Percentiles rank a stretch among this genome's conserved stretches.
phyloP scores from a whole-genome alignment of 2,113 vertebrate species.

The Regulus satrapa region DNA sequence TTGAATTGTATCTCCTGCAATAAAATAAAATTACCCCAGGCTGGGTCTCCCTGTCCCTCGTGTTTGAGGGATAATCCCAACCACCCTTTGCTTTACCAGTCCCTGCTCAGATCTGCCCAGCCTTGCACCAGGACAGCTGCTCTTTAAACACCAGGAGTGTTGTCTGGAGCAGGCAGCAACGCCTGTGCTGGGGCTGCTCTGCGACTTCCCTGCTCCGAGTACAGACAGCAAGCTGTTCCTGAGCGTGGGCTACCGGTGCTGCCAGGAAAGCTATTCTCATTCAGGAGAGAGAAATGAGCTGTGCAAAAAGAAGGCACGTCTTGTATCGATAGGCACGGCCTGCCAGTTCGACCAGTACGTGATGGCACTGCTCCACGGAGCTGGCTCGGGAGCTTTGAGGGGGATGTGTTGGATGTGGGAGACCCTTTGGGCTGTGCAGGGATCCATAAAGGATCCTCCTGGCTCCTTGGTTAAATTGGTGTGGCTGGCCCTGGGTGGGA shows the following conservation, averaged over 20 bases:
- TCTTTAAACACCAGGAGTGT: neutral
- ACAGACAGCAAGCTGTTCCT: constrained; percentile 52
- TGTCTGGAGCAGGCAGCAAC: neutral
- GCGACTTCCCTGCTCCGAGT: neutral
- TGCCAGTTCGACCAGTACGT: neutral
- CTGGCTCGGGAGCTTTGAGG: neutral
- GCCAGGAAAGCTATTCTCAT: constrained; percentile 52
- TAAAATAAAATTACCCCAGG: neutral
- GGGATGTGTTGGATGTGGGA: neutral
- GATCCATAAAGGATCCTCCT: neutral
- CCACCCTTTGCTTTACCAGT: neutral
- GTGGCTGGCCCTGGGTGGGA: neutral
- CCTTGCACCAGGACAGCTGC: neutral
- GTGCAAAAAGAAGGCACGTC: neutral
- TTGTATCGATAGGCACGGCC: neutral
- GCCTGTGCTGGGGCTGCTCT: neutral
- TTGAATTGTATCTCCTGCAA: neutral
- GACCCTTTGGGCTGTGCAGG: neutral
- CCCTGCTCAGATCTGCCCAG: neutral
- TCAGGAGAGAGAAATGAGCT: constrained; percentile 36
- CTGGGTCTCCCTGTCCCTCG: neutral
- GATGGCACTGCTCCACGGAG: neutral
- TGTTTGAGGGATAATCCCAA: neutral
- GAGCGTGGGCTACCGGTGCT: constrained; percentile 16
- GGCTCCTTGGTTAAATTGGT: neutral